Evolutionary conservation across 53 echinoderm and acorn worm genomes (phyloP), one percentile per base, ranked within the genome.

Genomic region (Luidia sarsii): DNA sequence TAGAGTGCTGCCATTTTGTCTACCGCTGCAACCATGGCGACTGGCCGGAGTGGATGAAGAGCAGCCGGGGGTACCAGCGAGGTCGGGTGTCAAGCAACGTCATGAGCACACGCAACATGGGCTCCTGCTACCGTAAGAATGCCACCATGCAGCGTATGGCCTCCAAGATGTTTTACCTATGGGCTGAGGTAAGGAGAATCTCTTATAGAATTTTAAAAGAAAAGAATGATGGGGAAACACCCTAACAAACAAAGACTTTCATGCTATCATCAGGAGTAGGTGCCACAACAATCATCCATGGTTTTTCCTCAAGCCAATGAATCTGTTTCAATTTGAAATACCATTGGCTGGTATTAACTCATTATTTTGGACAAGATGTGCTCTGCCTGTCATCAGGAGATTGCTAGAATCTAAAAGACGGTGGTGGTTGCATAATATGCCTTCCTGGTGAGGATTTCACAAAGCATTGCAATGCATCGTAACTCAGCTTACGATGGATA

Each of bases 1-100:
- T 93, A 10, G 97, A 97, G 73, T 97, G 97, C 80, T 88, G 90
- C 32, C 90, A 91, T 67, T 97, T 97, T 91, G 97, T 97, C 51
- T 94, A 97, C 71, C 91, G 93, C 27, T 97, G 97, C 86, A 97
- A 97, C 97, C 91, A 94, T 52, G 97, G 97, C 31, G 97, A 97
- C 37, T 97, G 97, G 97, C 97, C 97, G 9, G 97, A 97, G 64
- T 97, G 97, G 97, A 94, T 97, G 94, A 88, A 88, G 41, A 83
- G 94, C 50, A 82, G 84, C 46, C 79, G 86, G 15, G 67, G 87
- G 33, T 88, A 86, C 68, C 72, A 71, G 43, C 86, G 93, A 48
- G 86, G 93, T n/a, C 91, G 97, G 15, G 91, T 86, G 57, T 88
- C 91, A 68, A 95, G 95, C 65, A 90, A 92, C 20, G 92, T 90